These are phyloP conservation scores for Cerastis leucographa DNA, from an alignment of 2,888 invertebrate species.

Conservation along the genomic window DNA sequence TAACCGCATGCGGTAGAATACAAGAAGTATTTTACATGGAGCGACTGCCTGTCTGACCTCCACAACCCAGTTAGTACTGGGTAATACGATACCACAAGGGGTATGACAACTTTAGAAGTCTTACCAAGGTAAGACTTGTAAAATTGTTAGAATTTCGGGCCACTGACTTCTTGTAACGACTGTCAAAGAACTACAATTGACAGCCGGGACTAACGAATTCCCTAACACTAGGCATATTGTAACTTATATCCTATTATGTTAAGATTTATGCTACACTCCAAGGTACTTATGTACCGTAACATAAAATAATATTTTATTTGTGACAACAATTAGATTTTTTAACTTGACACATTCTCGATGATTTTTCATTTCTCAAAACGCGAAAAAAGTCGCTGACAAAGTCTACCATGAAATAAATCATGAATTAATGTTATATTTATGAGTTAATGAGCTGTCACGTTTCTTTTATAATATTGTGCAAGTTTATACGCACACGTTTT, in stretches of 20 bases:
- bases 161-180: no score
- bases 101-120: no score
- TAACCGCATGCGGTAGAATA: no score
- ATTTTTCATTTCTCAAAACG: neutral
- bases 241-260: neutral
- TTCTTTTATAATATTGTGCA: conserved; percentile 36
- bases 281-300: neutral
- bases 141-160: no score
- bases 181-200: no score
- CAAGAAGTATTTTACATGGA: no score
- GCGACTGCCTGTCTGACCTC: no score
- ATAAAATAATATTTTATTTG: neutral
- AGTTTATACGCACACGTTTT: conserved; percentile 44
- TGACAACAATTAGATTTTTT: neutral
- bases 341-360: neutral
- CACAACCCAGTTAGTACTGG: no score
- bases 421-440: neutral
- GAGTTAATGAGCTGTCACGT: conserved; percentile 40
- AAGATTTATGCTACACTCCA: neutral
- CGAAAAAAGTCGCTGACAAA: neutral
- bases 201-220: no score
- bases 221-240: neutral
- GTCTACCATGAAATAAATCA: conserved; percentile 7
- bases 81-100: no score
- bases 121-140: no score